Evolutionary conservation across 2,113 vertebrate species (phyloP).

Genomic region (Campylomormyrus tamandua): DNA sequence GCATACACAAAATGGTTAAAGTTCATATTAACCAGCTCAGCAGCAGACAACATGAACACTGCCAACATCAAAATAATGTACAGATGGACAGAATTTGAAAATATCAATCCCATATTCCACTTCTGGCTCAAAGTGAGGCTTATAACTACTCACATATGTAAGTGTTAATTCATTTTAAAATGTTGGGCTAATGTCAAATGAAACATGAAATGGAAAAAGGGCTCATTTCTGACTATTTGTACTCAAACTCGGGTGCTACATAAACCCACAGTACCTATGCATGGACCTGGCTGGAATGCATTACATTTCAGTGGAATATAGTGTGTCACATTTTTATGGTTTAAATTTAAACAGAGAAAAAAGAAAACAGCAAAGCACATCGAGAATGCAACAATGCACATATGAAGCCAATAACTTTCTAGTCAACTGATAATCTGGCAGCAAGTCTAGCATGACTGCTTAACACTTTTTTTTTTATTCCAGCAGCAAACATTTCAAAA

Average conservation of each 20-base stretch:
- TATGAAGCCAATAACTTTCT: neutral
- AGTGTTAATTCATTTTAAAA: neutral
- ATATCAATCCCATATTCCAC: neutral
- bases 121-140: conserved; percentile 4
- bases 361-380: conserved; percentile 1
- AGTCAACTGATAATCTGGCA: neutral
- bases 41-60: conserved; percentile 22
- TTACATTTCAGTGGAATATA: conserved; percentile 9
- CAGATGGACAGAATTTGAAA: conserved; percentile 1
- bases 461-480: neutral
- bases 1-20: conserved; percentile 43
- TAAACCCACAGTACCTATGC: neutral
- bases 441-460: neutral
- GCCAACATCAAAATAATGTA: conserved; percentile 6
- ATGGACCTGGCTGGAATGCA: conserved; percentile 11
- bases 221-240: neutral
- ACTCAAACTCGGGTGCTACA: neutral
- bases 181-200: neutral
- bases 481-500: conserved; percentile 2
- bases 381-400: neutral
- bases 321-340: neutral
- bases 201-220: neutral
- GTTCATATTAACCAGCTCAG: conserved; percentile 43
- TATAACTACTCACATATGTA: neutral
- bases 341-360: neutral